phyloP scores from a whole-genome alignment of 2,888 invertebrate genomes.

The Xestoiulus laeticollis region DNA sequence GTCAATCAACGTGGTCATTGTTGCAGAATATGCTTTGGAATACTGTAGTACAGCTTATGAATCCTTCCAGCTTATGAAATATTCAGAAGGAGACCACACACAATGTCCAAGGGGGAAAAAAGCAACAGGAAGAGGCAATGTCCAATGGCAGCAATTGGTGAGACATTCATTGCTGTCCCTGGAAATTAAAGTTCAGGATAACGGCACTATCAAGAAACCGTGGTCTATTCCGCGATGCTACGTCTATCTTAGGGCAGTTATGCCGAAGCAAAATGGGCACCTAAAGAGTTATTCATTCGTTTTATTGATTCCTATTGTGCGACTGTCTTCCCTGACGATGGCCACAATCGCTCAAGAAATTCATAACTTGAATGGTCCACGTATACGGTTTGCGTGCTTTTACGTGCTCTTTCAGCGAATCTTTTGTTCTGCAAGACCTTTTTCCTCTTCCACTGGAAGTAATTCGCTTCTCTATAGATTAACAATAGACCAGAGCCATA shows the following conservation, averaged over 20 bases:
- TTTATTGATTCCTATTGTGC: constrained; percentile 9
- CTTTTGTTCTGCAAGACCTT: background rate
- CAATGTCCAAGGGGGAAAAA: too few relatives aligned
- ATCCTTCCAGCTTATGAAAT: too few relatives aligned
- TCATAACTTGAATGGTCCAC: background rate
- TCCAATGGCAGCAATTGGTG: background rate
- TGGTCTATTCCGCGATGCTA: background rate
- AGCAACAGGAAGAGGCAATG: too few relatives aligned
- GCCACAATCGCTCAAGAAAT: background rate
- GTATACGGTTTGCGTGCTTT: background rate
- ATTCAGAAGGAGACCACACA: too few relatives aligned
- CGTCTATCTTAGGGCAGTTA: background rate
- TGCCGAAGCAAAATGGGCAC: background rate
- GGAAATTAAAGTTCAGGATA: background rate
- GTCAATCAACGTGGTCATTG: too few relatives aligned
- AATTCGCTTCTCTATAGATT: background rate
- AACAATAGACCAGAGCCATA: background rate
- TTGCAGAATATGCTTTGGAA: too few relatives aligned
- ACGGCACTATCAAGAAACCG: background rate
- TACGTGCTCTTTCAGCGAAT: background rate
- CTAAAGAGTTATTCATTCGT: constrained; percentile 5
- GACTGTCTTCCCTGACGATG: background rate
- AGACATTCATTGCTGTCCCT: background rate
- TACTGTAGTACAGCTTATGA: too few relatives aligned
- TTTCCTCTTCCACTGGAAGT: background rate